Conservation (phyloP, 2,113 vertebrate genomes). For the Argyrosomus japonicus region DNA sequence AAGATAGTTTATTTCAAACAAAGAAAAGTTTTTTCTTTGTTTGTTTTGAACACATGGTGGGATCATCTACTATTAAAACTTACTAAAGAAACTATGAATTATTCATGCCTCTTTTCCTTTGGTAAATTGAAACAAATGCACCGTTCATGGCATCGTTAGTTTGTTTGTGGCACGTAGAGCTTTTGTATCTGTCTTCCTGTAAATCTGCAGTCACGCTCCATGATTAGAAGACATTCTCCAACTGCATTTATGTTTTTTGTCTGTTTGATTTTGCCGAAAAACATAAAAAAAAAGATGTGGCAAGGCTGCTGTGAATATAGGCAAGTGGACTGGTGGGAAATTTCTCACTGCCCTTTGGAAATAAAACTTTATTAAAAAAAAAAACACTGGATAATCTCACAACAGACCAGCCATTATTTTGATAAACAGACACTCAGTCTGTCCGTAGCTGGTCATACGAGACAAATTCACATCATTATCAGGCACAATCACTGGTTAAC, state of each 20-base stretch:
- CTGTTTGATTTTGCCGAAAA: slow-evolving; percentile 9
- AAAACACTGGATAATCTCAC: slow-evolving; percentile 6
- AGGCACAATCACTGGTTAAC: slow-evolving; percentile 31
- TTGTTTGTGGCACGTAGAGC: slow-evolving; percentile 26
- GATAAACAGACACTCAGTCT: slow-evolving; percentile 29
- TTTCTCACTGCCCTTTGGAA: neutral
- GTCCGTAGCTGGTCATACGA: slow-evolving; percentile 6
- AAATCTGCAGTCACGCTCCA: slow-evolving; percentile 17
- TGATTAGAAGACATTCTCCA: slow-evolving; percentile 48
- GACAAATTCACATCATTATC: slow-evolving; percentile 46
- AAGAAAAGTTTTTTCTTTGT: neutral
- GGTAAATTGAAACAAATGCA: slow-evolving; percentile 58
- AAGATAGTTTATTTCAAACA: neutral
- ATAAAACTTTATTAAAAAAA: slow-evolving; percentile 13
- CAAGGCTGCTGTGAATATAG: neutral
- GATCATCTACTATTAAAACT: slow-evolving; percentile 43
- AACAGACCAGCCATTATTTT: slow-evolving; percentile 24
- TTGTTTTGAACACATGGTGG: neutral
- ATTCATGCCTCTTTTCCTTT: slow-evolving; percentile 56
- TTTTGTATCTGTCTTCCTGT: slow-evolving; percentile 31
- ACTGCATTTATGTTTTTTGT: slow-evolving; percentile 23
- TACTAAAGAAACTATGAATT: slow-evolving; percentile 57
- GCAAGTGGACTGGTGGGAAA: slow-evolving; percentile 14
- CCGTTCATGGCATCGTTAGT: slow-evolving; percentile 28
- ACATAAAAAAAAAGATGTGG: neutral